Base-by-base conservation (phyloP, 2,797 vertebrate genomes). In the Sternotherus odoratus region DNA sequence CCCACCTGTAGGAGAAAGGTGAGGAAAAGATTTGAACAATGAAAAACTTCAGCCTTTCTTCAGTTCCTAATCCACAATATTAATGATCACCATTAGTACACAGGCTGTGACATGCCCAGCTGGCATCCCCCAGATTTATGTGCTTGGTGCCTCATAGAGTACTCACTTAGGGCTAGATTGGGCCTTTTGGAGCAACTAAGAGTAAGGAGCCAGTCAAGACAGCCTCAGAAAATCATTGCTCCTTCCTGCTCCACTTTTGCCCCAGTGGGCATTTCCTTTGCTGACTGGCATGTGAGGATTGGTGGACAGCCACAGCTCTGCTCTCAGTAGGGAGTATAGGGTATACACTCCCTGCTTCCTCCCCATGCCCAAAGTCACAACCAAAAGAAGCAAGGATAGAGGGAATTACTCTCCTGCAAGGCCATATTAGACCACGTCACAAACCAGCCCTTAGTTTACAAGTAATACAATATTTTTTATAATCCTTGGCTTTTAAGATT, bases 121-220 rank as follows among this genome's bases (percentile, higher is more conserved):
- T 39, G 66, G 36, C 36, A 72, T 23, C 23, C 21, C 17, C 66
- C 23, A 66, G 36, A 19, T 36, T 46, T 46, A 74, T 46, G 13
- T 16, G 39, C 23, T 26, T 15, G 12, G 23, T 74, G 12, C 12
- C 39, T 74, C 69, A 28, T 46, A 43, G 8, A 66, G 69, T 74
- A 23, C 39, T 28, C 39, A 13, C 12, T 46, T 74, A 74, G 69
- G 13, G 39, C 39, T 74, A 74, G 39, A 28, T 8, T 43, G 69
- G 43, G 39, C 33, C 30, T 66, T 66, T 66, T 66, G 60, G 60
- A 36, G 19, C 33, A 36, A 17, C 60, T 57, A 30, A 57, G 56
- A 5, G 23, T 23, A 39, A n/a, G 1, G 4, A 46, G 4, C 72
- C 79, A 51, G 51, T 0, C 0, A 63, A n/a, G 48, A 5, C 16